Percentiles rank a stretch among this genome's conserved stretches.
phyloP scores from a whole-genome alignment of 2,113 vertebrate genomes.

The Pollimyrus isidori region DNA sequence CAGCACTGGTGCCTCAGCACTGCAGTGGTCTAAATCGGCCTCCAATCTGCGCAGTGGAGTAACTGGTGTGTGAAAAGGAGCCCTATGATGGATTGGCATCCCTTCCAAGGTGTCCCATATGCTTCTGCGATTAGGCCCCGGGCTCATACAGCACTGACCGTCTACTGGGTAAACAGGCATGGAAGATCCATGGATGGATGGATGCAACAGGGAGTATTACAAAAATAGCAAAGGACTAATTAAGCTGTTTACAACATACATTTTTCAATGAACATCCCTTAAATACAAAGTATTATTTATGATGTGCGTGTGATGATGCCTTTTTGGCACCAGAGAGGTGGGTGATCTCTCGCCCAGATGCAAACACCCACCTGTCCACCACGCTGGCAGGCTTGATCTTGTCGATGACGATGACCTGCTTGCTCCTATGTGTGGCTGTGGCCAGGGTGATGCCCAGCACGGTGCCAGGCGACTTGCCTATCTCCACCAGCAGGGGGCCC shows the following conservation, averaged over 20 bases:
- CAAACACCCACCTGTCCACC: constrained; percentile 80
- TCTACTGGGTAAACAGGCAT: background rate
- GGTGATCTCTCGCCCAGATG: background rate
- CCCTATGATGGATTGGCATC: background rate
- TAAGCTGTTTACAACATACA: background rate
- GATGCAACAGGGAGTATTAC: background rate
- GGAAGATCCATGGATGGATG: background rate
- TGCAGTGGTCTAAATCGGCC: background rate
- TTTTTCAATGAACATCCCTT: background rate
- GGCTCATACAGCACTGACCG: background rate
- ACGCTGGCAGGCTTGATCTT: constrained; percentile 88
- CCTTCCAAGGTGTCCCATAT: background rate
- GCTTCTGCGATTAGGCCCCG: background rate
- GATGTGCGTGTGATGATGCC: background rate
- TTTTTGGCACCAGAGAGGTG: background rate
- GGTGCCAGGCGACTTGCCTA: constrained; percentile 78
- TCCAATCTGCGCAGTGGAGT: background rate
- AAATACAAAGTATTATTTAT: background rate
- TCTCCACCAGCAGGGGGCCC: constrained; percentile 86
- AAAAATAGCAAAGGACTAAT: background rate
- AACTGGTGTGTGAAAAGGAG: background rate
- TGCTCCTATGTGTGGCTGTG: constrained; percentile 73
- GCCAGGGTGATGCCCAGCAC: constrained; percentile 75
- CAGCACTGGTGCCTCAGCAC: background rate
- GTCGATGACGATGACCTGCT: constrained; percentile 85